Evolutionary conservation across 2,797 vertebrate genomes (phyloP), one percentile per base, ranked within the genome.

Genomic region (Tadarida brasiliensis): DNA sequence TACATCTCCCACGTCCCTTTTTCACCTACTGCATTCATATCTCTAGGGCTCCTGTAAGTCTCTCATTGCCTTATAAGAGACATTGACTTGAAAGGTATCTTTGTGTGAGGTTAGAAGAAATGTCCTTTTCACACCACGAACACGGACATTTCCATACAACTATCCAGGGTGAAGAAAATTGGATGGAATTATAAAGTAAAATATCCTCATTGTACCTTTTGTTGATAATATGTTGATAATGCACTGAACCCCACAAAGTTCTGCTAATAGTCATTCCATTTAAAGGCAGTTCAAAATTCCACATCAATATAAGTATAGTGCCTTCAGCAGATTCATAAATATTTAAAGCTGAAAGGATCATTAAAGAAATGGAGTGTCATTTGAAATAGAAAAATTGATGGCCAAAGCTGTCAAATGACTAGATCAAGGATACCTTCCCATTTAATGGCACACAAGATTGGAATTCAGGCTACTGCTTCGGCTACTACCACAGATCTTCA

Each of bases 201-300:
- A 67, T 61, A 61, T 11, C 49, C 22, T 88, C 20, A 67, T 82
- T 81, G 35, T 86, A 76, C 56, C 56, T 91, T 70, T 88, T 87
- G 56, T 87, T n/a, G 39, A 44, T 44, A 44, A 57, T 85, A 35
- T 59, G 83, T 90, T 91, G 35, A 76, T 71, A 93, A 80, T 78
- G 10, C 3, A 57, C 12, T 63, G 57, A 74, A 76, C 39, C 33
- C 26, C 82, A 65, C 2, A 73, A 70, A 63, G 11, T 83, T 96
- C 84, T 80, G 59, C 14, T 63, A 61, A 35, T 94, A 65, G 47
- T 78, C 26, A 49, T 76, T 90, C 8, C 56, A 54, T 49, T 33
- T 61, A 90, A 87, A 81, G 54, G 61, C 14, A 86, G 28, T 77
- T 95, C 44, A 78, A 19, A 93, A 47, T 94, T 93, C 24, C 28